Base-by-base conservation (phyloP, 2,888 invertebrate genomes). In the Polietes domitor region DNA sequence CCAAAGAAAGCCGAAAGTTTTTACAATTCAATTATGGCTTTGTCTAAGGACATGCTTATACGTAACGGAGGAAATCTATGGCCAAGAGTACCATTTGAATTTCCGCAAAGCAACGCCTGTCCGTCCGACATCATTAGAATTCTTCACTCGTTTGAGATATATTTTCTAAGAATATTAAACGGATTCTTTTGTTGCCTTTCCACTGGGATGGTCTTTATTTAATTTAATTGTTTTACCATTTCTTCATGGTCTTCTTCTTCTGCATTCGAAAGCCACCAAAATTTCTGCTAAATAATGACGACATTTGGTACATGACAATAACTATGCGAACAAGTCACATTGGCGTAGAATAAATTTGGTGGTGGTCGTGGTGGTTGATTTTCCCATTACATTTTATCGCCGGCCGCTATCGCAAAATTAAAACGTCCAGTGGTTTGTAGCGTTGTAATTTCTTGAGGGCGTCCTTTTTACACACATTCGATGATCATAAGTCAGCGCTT, bases 1-100 rank as follows among this genome's bases (percentile, higher is more conserved):
- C 12, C 2, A 53, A 53, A 21, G 53, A 68, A 82, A 79, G 82
- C 78, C 78, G 77, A 79, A 87, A 85, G 83, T 84, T 83, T 86
- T 88, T 87, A 89, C 89, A 90, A 89, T 89, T 89, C 90, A 89
- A 89, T 90, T 89, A 89, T 17, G 74, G 53, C 41, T 43, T 26
- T 3, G 41, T 43, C 0, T 61, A 12, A 10, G 53, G 28, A 26
- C 71, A 71, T 47, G 10, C 15, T 15, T 71, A 71, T n/a, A 65
- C 28, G 61, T 61, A 61, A 61, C 32, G 41, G 65, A 65, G 41
- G 65, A 65, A 65, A 65, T 65, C 65, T 37, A 41, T 65, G 65
- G 65, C 37, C 65, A 37, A 65, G 17, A 21, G 37, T 53, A 21
- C 53, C 32, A 65, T 65, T 65, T 65, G 37, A 65, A 37, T 65